Evolutionary conservation across 2,888 invertebrate genomes (phyloP).

Genomic region (Pinctada fucata): DNA sequence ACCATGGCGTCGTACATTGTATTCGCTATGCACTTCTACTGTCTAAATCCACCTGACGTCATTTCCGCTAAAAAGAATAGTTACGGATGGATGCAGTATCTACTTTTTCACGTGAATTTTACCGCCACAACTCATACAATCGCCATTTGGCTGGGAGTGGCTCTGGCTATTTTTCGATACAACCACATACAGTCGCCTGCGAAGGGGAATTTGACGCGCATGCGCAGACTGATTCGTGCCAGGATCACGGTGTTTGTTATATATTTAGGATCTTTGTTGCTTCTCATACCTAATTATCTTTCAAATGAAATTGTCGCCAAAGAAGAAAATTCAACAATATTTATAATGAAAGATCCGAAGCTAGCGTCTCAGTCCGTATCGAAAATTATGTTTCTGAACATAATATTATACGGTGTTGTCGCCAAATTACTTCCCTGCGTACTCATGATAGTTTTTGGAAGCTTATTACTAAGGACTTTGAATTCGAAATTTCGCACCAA

Average conservation of each 20-base stretch:
- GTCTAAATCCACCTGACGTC: conserved; percentile 48
- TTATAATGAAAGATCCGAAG: conserved; percentile 53
- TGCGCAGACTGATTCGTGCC: conserved; percentile 80
- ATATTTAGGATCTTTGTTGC: conserved; percentile 88
- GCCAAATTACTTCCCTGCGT: conserved; percentile 94
- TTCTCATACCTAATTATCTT: conserved; percentile 90
- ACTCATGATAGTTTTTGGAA: conserved; percentile 84
- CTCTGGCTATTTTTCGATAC: conserved; percentile 93
- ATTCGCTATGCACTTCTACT: conserved; percentile 84
- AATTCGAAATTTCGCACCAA: conserved; percentile 51
- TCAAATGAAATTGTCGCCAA: conserved; percentile 79
- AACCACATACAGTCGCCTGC: conserved; percentile 84
- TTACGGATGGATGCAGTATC: conserved; percentile 75
- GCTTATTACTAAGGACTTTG: conserved; percentile 70
- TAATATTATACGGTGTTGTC: conserved; percentile 94
- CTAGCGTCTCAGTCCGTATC: conserved; percentile 51
- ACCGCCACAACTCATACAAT: conserved; percentile 93
- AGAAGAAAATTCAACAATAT: conserved; percentile 45
- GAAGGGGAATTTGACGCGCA: conserved; percentile 81
- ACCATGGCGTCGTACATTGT: conserved; percentile 94
- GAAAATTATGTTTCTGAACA: conserved; percentile 79
- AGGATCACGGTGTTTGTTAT: conserved; percentile 86
- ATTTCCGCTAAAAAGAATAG: conserved; percentile 65
- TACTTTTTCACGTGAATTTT: conserved; percentile 89
- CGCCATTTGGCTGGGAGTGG: conserved; percentile 94